Base-by-base conservation (phyloP, 2,888 invertebrate genomes). In the Stomorhina lunata region DNA sequence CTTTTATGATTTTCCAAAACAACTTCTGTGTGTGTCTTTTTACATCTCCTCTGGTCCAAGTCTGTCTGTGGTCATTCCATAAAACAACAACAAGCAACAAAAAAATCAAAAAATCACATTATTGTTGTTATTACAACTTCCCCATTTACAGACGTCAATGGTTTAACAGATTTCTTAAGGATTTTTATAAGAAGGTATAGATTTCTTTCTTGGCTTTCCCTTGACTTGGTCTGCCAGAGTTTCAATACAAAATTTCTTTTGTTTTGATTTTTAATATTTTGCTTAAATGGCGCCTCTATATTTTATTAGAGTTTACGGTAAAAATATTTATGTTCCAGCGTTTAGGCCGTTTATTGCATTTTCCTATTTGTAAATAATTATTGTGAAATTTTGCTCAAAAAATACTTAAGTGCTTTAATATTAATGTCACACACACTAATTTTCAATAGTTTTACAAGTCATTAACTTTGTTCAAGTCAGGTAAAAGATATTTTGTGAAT, bases 261-360 rank as follows among this genome's bases (percentile, higher is more conserved):
- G 15, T 37, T 77, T n/a, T 15, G 22, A 37, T 2, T 66, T 48
- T 34, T 32, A 43, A 45, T 40, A 57, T 75, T 66, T 34, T 73
- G 50, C n/a, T 66, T 71, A 71, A 65, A 71, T 79, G 82, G 79
- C 79, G 82, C 79, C 82, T 79, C 71, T 37, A 66, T 66, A 75
- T 69, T 79, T 79, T 79, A 79, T 79, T 82, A 73, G 57, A 69
- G 78, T 57, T 75, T 78, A 73, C 37, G 40, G 55, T 59, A 48
- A 55, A 71, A 57, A 71, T 61, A 72, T 69, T 57, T 65, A 20
- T 43, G n/a, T 17, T 29, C n/a, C 55, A 17, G 29, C 9, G n/a
- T 15, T 10, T 12, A n/a, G 37, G 37, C 37, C n/a, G 1, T 12
- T 43, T 66, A 34, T 55, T 53, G 40, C 9, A 32, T 37, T 2